Evolutionary conservation across 2,888 invertebrate species (phyloP), one percentile per base, ranked within the genome.

Genomic region (Tetranychus piercei): DNA sequence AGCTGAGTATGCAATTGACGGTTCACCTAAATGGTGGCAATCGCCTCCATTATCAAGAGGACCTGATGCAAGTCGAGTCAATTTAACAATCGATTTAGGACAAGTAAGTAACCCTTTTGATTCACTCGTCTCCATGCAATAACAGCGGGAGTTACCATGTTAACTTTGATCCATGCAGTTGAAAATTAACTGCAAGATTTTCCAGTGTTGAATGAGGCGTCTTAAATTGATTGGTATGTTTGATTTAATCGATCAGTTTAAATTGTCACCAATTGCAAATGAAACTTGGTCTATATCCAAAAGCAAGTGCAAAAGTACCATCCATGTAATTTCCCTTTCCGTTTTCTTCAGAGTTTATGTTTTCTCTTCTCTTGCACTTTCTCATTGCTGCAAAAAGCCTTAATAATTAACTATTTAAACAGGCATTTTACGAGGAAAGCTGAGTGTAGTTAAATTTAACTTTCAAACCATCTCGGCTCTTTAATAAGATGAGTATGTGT

Each of bases 21-120:
- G 95, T n/a, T 89, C 90, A 82, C 92, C 93, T 82, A 89, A 89
- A 70, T 95, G 94, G 92, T 99, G 97, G 97, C 96, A 97, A 85
- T 94, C 94, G 81, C 99, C 99, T 0, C 99, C 99, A 0, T 86
- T 99, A 43, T 97, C 97, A 73, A 86, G 99, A 79, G 95, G 96
- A 75, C 91, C 91, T 88, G 91, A 93, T 82, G 97, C 92, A 86
- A 96, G 96, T 82, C 90, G 93, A 85, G 93, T 99, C 81, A 96
- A 95, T 84, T 86, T 99, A 77, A 96, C 97, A 80, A 94, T 99
- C 80, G 91, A 95, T 82, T 86, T 99, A 79, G 96, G 92, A 80
- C 97, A 99, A 89, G 96, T 96, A 84, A 85, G 85, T 81, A 15
- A 34, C 70, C 34, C 34, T 34, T 34, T 34, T 3, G 34, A 34